Evolutionary conservation across 2,797 vertebrate species (phyloP).

Genomic region (Otolemur crassicaudatus): DNA sequence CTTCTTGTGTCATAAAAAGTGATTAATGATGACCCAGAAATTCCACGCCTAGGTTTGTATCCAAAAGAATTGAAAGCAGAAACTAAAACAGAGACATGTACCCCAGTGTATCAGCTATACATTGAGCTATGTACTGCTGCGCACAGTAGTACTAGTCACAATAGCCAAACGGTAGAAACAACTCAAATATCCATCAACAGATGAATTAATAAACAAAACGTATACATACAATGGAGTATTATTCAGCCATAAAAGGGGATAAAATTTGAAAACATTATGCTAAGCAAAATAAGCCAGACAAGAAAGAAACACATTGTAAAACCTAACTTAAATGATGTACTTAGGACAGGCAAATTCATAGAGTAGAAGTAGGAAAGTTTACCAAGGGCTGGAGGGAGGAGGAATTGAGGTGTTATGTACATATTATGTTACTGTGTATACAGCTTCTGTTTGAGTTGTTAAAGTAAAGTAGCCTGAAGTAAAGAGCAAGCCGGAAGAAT

Average conservation of each 20-base stretch:
- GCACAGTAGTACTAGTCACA: not conserved
- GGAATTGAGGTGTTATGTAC: no score
- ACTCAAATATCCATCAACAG: not conserved
- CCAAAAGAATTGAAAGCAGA: not conserved
- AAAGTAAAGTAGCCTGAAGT: no score
- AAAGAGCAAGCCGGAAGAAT: not conserved
- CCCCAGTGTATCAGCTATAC: not conserved
- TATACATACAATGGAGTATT: not conserved
- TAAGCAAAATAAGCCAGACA: not conserved
- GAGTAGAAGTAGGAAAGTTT: not conserved
- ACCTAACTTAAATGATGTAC: not conserved
- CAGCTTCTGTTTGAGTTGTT: not conserved
- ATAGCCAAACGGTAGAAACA: not conserved
- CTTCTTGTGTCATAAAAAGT: not conserved
- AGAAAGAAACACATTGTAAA: not conserved
- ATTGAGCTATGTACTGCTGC: not conserved
- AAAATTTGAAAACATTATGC: not conserved
- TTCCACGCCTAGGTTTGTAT: not conserved
- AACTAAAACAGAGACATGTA: not conserved
- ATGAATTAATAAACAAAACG: not conserved
- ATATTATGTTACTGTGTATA: not conserved
- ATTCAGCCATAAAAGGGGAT: not conserved
- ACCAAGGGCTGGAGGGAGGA: not conserved
- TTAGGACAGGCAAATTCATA: not conserved
- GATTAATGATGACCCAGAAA: not conserved